These are phyloP conservation scores for Teleiodes luculella DNA, from an alignment of 2,888 invertebrate species.

Conservation along the genomic window DNA sequence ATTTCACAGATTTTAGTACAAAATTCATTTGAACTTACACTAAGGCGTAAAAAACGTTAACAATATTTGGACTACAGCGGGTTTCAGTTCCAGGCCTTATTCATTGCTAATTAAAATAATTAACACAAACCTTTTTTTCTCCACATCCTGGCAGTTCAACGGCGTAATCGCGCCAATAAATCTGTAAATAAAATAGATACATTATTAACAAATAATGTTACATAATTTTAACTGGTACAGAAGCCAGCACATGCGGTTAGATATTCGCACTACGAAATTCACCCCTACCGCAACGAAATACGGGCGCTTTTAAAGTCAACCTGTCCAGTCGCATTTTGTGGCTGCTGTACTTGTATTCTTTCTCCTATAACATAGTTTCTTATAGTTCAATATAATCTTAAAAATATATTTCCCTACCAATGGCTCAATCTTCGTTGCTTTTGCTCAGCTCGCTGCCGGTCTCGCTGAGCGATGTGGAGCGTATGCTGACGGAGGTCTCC, in stretches of 20 bases:
- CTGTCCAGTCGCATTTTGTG: too few species aligned
- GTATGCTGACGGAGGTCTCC: conserved; percentile 63
- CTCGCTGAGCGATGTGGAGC: conserved; percentile 62
- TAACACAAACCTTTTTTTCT: conserved; percentile 10
- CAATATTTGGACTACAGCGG: conserved; percentile 32
- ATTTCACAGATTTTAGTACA: conserved; percentile 21
- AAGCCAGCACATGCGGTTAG: too few species aligned
- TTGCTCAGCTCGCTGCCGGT: conserved; percentile 66
- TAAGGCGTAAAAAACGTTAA: conserved; percentile 25
- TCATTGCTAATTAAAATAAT: background rate
- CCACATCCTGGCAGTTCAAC: background rate
- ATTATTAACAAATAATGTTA: too few species aligned
- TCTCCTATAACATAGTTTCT: too few species aligned
- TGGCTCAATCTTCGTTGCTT: conserved; percentile 70
- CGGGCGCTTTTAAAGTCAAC: too few species aligned
- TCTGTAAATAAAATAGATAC: background rate
- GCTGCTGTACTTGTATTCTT: too few species aligned
- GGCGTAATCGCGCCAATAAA: background rate
- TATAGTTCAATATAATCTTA: too few species aligned
- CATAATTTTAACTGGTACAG: too few species aligned
- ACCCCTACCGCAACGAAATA: too few species aligned
- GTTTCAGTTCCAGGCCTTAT: conserved; percentile 8
- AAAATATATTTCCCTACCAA: conserved; percentile 32
- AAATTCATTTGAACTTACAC: conserved; percentile 21
- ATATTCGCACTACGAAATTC: too few species aligned